Base-by-base conservation (phyloP, 2,888 invertebrate genomes). In the Cheilosia vulpina region DNA sequence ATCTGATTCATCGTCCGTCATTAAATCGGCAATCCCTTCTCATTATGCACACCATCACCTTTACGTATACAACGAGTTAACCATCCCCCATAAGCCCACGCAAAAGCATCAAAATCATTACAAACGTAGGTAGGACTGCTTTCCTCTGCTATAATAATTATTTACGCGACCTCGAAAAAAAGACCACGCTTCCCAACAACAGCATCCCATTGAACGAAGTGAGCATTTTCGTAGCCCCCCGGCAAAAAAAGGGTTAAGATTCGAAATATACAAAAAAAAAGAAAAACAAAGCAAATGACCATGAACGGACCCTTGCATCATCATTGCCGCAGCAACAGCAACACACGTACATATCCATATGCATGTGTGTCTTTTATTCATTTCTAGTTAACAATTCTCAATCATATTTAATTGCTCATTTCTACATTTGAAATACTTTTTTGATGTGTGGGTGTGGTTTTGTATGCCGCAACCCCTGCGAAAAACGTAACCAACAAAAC, bases 331-430 rank as follows among this genome's bases (percentile, higher is more conserved):
- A 43, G 41, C 38, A 58, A 21, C 45, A 34, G 11, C 9, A 38
- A 6, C 41, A 38, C 43, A 50, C 31, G 53, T 71, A 65, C 58
- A 45, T 71, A 15, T 7, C 72, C 71, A 38, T 76, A 38, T 76
- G 72, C 72, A 76, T 81, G 81, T 81, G 62, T 71, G 69, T 62
- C 38, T 62, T 81, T 80, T 76, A 77, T 71, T 76, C 72, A 50
- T 81, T 80, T 85, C 85, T 85, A 85, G 81, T 81, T 83, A 81
- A 85, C 76, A 81, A 81, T 81, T 76, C 81, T 85, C 85, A 85
- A 85, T 85, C 76, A 85, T 81, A 85, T 85, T 85, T 85, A 81
- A 85, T 85, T 85, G 85, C 85, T 85, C 81, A 85, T 85, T 85
- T 85, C 81, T 81, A 62, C 72, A 85, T 85, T 85, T 71, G 81